phyloP scores from a whole-genome alignment of 1,140 invertebrate genomes.

The Drosophila grimshawi region DNA sequence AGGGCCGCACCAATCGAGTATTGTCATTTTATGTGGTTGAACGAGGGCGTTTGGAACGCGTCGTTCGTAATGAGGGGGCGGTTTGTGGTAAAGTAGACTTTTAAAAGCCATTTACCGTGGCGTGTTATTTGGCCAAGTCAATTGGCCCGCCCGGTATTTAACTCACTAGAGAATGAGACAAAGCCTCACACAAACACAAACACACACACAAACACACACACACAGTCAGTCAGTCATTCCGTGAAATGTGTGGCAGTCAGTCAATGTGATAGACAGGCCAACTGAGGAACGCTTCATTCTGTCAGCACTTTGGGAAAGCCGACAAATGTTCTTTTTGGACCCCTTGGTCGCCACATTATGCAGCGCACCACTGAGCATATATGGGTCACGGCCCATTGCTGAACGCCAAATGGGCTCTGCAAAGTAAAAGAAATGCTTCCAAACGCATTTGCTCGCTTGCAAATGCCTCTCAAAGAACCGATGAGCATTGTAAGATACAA shows the following conservation, averaged over 20 bases:
- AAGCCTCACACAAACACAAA: conserved; percentile 21
- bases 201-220: conserved; percentile 13
- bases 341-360: conserved; percentile 25
- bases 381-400: conserved; percentile 76
- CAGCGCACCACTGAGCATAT: conserved; percentile 59
- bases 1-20: conserved; percentile 26
- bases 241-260: conserved; percentile 79
- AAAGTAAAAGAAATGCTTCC: conserved; percentile 16
- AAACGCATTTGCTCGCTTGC: not conserved
- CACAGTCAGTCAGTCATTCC: not conserved
- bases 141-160: conserved; percentile 68
- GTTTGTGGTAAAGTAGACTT: conserved; percentile 76
- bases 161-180: conserved; percentile 42
- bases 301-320: conserved; percentile 55
- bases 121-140: conserved; percentile 79
- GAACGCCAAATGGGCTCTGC: conserved; percentile 30
- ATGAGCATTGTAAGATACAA: not conserved
- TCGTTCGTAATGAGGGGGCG: conserved; percentile 79
- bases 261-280: conserved; percentile 76
- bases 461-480: not conserved
- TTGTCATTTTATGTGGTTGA: conserved; percentile 57
- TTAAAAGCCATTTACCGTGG: conserved; percentile 81
- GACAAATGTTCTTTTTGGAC: conserved; percentile 43
- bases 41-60: conserved; percentile 73
- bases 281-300: conserved; percentile 41